Percentiles rank a stretch among this genome's conserved stretches.
Evolutionary conservation across 2,113 vertebrate genomes (phyloP).

Genomic region (Falco punctatus): DNA sequence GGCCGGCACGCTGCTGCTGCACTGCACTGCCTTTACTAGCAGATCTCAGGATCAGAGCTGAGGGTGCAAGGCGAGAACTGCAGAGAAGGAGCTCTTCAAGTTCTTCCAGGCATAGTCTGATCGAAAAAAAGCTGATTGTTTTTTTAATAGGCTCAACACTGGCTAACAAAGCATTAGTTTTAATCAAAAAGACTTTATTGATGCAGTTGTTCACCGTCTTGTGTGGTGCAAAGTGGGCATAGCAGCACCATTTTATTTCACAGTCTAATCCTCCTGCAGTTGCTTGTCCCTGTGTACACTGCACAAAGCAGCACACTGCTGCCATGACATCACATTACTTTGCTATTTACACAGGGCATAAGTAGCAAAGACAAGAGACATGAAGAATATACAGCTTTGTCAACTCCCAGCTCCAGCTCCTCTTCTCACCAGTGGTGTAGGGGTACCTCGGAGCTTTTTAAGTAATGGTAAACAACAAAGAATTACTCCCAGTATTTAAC

Average conservation of each 20-base stretch:
- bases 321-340: background rate
- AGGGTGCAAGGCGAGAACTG: background rate
- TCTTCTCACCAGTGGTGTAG: background rate
- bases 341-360: background rate
- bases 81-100: background rate
- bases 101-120: background rate
- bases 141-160: background rate
- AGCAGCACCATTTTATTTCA: background rate
- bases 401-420: background rate
- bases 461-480: background rate
- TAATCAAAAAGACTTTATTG: background rate
- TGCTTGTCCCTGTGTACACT: background rate
- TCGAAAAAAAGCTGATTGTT: background rate
- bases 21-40: background rate
- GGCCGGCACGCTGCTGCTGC: background rate
- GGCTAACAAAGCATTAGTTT: background rate
- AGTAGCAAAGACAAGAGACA: background rate
- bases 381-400: background rate
- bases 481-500: background rate
- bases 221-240: background rate
- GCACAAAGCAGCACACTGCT: fast-evolving
- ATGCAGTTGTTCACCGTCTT: background rate
- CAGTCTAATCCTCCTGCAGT: background rate
- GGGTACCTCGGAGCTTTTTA: background rate
- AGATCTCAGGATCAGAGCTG: background rate